These are phyloP conservation scores for Caenorhabditis plicata DNA, from an alignment of 2,888 invertebrate genomes.

Conservation along the genomic window DNA sequence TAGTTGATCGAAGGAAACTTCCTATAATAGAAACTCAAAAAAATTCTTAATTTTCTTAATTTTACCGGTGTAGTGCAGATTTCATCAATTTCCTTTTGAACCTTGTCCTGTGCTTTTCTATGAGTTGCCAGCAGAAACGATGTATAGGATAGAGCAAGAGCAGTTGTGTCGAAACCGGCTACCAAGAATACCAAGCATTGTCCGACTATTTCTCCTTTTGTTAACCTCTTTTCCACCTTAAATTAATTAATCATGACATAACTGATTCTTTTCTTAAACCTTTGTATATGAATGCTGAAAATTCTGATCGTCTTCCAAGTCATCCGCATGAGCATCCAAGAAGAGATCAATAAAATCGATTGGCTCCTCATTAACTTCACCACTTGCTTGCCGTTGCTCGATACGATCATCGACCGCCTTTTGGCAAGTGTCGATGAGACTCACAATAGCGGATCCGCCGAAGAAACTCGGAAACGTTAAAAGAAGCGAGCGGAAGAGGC, in stretches of 20 bases:
- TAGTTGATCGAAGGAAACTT: constrained; percentile 29
- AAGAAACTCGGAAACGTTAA: neutral
- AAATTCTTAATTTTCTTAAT: neutral
- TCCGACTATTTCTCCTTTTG: constrained; percentile 63
- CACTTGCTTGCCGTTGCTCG: constrained; percentile 12
- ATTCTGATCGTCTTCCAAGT: constrained; percentile 13
- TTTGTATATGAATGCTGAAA: no score
- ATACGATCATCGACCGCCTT: constrained; percentile 25
- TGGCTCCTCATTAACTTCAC: constrained; percentile 21
- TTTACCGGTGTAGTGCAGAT: constrained; percentile 17
- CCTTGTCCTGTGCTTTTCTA: constrained; percentile 48
- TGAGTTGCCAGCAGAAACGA: constrained; percentile 68
- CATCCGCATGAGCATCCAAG: constrained; percentile 42
- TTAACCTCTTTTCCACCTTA: constrained; percentile 14
- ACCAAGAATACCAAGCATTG: constrained; percentile 68
- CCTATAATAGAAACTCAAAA: constrained; percentile 5
- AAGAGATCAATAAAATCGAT: constrained; percentile 53
- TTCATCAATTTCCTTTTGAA: constrained; percentile 30
- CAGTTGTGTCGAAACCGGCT: constrained; percentile 71
- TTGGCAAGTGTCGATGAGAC: constrained; percentile 5
- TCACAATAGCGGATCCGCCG: constrained; percentile 1
- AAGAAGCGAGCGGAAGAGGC: neutral
- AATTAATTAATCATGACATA: constrained; percentile 6
- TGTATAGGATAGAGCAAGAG: constrained; percentile 68
- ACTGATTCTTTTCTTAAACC: constrained; percentile 5